Evolutionary conservation across 1,140 invertebrate species (phyloP).

Genomic region (Globodera ellingtonae): DNA sequence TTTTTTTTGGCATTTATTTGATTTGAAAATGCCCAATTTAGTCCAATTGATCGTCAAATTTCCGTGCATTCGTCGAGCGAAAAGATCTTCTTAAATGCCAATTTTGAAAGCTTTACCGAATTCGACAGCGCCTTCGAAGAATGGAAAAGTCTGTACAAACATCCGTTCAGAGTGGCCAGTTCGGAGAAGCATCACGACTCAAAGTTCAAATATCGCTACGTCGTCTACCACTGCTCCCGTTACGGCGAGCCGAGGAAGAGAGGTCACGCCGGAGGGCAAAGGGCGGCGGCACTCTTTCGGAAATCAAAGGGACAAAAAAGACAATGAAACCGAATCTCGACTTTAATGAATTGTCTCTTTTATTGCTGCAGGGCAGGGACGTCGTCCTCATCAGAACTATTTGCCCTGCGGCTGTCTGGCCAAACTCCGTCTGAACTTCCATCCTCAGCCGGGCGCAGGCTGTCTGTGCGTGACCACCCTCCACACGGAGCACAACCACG

Average conservation of each 20-base stretch:
- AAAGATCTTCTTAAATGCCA: slow-evolving; percentile 10
- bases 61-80: neutral
- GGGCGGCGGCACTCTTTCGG: slow-evolving; percentile 5
- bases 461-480: slow-evolving; percentile 42
- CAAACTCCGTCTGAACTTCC: slow-evolving; percentile 59
- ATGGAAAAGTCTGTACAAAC: slow-evolving; percentile 50
- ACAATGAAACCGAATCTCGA: neutral
- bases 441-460: slow-evolving; percentile 27
- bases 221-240: slow-evolving; percentile 59
- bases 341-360: slow-evolving; percentile 7
- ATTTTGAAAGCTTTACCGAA: slow-evolving; percentile 32
- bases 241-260: slow-evolving; percentile 55
- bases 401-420: slow-evolving; percentile 57
- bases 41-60: neutral
- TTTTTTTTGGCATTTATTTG: neutral
- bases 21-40: neutral
- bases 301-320: neutral
- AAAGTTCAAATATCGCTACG: slow-evolving; percentile 55
- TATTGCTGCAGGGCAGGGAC: slow-evolving; percentile 53
- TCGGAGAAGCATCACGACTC: slow-evolving; percentile 45
- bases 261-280: slow-evolving; percentile 41
- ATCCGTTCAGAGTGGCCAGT: slow-evolving; percentile 58
- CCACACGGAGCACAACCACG: slow-evolving; percentile 6
- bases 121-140: slow-evolving; percentile 51
- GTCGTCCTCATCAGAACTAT: slow-evolving; percentile 61